phyloP scores from a whole-genome alignment of 2,888 invertebrate species.

The Patella pellucida region DNA sequence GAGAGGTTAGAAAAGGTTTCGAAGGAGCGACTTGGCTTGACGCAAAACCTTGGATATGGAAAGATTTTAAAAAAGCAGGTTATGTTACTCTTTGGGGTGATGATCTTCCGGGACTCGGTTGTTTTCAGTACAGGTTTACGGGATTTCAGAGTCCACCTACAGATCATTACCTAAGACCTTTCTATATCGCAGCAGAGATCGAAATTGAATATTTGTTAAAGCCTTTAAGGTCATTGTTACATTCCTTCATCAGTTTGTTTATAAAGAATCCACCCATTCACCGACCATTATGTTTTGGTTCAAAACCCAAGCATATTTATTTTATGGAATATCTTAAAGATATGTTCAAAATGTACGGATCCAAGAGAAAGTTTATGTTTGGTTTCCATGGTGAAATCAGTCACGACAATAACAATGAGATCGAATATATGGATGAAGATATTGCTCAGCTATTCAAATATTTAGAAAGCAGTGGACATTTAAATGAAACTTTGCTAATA shows the following conservation, averaged over 20 bases:
- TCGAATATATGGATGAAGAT: conserved; percentile 82
- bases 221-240: background rate
- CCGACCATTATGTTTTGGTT: conserved; percentile 82
- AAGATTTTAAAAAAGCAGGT: conserved; percentile 76
- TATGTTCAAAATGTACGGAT: conserved; percentile 76
- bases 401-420: conserved; percentile 86
- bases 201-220: background rate
- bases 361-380: conserved; percentile 84
- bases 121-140: conserved; percentile 89
- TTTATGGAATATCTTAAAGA: conserved; percentile 70
- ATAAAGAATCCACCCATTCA: conserved; percentile 71
- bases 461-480: conserved; percentile 75
- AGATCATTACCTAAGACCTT: conserved; percentile 89
- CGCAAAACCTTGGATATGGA: conserved; percentile 87
- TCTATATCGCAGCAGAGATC: conserved; percentile 60
- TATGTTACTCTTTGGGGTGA: conserved; percentile 84
- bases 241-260: background rate
- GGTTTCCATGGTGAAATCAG: conserved; percentile 91
- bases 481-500: conserved; percentile 85
- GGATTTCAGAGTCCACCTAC: conserved; percentile 87
- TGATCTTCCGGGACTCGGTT: conserved; percentile 85
- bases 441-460: conserved; percentile 74
- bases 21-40: conserved; percentile 78
- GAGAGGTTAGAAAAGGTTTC: conserved; percentile 82
- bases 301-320: conserved; percentile 75